Conservation (phyloP, 2,797 vertebrate genomes). For the Enteromius mattozi region DNA sequence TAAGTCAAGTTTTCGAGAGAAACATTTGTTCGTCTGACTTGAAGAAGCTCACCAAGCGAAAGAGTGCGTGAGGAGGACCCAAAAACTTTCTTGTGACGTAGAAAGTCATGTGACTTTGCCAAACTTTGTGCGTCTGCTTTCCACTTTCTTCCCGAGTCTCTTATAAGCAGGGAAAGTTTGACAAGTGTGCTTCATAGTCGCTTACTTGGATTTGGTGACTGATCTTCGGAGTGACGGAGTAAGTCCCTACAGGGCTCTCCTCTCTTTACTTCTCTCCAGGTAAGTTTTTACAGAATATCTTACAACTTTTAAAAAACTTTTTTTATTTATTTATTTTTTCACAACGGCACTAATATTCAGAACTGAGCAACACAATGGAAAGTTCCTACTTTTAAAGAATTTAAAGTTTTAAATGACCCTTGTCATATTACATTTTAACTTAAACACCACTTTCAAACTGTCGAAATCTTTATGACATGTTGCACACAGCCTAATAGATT, state of each 20-base stretch:
- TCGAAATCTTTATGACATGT: neutral
- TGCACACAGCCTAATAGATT: neutral
- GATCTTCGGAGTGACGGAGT: slow-evolving; percentile 60
- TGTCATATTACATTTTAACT: neutral
- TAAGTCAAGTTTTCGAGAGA: neutral
- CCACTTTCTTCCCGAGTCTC: slow-evolving; percentile 58
- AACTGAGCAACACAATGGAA: neutral
- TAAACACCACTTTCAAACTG: too few species aligned
- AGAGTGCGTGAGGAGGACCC: slow-evolving; percentile 46
- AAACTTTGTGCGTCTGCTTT: slow-evolving; percentile 57
- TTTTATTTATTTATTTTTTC: neutral
- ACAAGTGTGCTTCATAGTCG: slow-evolving; percentile 69
- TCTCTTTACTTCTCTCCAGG: slow-evolving; percentile 66
- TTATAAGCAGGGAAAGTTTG: slow-evolving; percentile 78
- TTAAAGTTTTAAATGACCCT: neutral
- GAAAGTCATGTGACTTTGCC: slow-evolving; percentile 74
- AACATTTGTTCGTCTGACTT: neutral
- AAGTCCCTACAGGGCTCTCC: slow-evolving; percentile 62
- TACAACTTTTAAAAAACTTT: slow-evolving; percentile 2
- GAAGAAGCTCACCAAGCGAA: neutral
- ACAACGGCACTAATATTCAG: neutral
- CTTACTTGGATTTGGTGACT: slow-evolving; percentile 68
- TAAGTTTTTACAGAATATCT: slow-evolving; percentile 57
- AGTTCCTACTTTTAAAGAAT: neutral
- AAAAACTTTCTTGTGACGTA: slow-evolving; percentile 69